Evolutionary conservation across 2,888 invertebrate genomes (phyloP).

Genomic region (Zaprionus bogoriensis): DNA sequence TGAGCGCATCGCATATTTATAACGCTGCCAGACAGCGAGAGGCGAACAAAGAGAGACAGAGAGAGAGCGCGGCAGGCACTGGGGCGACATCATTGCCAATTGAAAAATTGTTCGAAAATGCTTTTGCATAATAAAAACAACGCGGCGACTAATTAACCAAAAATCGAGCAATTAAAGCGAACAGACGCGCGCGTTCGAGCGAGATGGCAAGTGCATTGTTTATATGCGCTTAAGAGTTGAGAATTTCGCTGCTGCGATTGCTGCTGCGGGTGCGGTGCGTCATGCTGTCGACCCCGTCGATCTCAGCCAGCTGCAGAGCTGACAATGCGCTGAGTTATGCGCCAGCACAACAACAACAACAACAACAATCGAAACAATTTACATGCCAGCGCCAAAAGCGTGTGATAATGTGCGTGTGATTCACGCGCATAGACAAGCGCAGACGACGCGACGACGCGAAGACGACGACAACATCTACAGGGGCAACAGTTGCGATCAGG

Average conservation of each 20-base stretch:
- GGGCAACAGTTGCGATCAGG: constrained; percentile 32
- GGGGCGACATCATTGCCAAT: constrained; percentile 36
- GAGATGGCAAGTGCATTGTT: constrained; percentile 41
- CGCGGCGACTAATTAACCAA: constrained; percentile 57
- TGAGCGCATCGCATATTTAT: constrained; percentile 60
- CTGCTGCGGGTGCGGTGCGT: constrained; percentile 35
- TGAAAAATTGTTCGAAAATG: constrained; percentile 30
- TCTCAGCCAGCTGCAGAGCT: constrained; percentile 46
- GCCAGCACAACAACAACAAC: constrained; percentile 26
- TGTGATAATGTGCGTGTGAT: constrained; percentile 51
- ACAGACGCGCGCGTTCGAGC: constrained; percentile 14
- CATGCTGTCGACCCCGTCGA: constrained; percentile 48
- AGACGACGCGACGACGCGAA: constrained; percentile 1
- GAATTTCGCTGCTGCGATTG: constrained; percentile 4
- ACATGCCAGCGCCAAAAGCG: constrained; percentile 41
- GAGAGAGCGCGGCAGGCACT: not conserved
- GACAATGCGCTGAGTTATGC: constrained; percentile 38
- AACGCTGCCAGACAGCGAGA: constrained; percentile 7
- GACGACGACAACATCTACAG: not conserved
- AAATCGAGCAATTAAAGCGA: constrained; percentile 43
- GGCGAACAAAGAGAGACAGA: not conserved
- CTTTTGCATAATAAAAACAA: constrained; percentile 41
- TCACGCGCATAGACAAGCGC: constrained; percentile 37
- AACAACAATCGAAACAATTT: constrained; percentile 31
- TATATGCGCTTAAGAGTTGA: constrained; percentile 23